Evolutionary conservation across 2,113 vertebrate species (phyloP).

Genomic region (Columba livia): DNA sequence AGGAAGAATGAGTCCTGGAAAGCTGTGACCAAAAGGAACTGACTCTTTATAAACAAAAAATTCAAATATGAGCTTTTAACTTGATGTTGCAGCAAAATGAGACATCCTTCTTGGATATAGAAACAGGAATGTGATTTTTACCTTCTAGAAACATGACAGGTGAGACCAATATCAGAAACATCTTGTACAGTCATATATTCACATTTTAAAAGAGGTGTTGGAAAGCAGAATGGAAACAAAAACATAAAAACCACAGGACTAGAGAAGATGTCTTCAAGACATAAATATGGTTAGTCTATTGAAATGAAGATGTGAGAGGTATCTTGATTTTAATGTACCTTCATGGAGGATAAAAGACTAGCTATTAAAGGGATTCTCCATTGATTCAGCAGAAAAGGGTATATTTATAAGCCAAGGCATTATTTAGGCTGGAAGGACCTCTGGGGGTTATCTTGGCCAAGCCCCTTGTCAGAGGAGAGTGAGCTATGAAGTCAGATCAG

Average conservation of each 20-base stretch:
- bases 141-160: not conserved
- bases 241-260: not conserved
- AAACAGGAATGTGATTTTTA: not conserved
- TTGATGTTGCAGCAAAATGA: not conserved
- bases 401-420: not conserved
- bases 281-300: not conserved
- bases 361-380: not conserved
- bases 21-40: not conserved
- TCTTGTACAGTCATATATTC: not conserved
- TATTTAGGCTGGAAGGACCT: not conserved
- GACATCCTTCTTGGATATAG: not conserved
- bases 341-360: not conserved
- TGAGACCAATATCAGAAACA: not conserved
- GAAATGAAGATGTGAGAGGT: not conserved
- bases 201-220: not conserved
- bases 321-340: not conserved
- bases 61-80: not conserved
- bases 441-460: not conserved
- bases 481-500: not conserved
- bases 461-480: not conserved
- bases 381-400: not conserved
- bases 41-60: not conserved
- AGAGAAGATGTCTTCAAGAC: not conserved
- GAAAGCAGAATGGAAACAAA: not conserved
- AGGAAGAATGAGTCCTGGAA: not conserved